Percentiles rank a stretch among this genome's conserved stretches.
These are phyloP conservation scores for Salminus brasiliensis DNA, from an alignment of 2,113 vertebrate species.

Conservation along the genomic window DNA sequence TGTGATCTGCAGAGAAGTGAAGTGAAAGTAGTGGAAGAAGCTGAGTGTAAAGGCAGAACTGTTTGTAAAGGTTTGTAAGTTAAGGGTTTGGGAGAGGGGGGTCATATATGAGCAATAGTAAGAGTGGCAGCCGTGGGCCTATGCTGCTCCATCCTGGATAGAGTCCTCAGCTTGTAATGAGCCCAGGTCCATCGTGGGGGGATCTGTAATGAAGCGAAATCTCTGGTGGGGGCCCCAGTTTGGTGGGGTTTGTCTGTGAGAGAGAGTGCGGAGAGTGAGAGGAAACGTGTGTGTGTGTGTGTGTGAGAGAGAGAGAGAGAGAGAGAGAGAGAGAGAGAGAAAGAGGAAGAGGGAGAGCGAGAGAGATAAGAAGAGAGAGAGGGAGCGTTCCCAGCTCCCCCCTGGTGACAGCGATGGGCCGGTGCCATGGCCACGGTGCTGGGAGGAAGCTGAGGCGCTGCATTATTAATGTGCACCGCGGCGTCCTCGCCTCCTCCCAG, in stretches of 20 bases:
- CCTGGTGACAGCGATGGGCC: slow-evolving; percentile 80
- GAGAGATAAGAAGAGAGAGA: slow-evolving; percentile 66
- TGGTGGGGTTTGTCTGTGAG: slow-evolving; percentile 62
- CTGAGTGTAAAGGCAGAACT: background rate
- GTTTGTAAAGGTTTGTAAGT: background rate
- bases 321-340: slow-evolving; percentile 62
- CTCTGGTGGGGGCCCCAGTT: slow-evolving; percentile 69
- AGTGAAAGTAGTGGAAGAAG: background rate
- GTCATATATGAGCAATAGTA: slow-evolving; percentile 4
- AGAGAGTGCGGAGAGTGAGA: slow-evolving; percentile 63
- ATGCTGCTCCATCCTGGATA: slow-evolving; percentile 41
- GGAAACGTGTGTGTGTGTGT: slow-evolving; percentile 13
- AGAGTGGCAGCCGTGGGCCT: slow-evolving; percentile 42
- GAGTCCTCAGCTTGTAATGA: slow-evolving; percentile 65
- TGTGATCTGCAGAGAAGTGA: background rate
- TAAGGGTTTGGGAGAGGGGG: background rate
- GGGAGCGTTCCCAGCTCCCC: slow-evolving; percentile 71
- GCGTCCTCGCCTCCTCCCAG: slow-evolving; percentile 81
- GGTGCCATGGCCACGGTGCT: slow-evolving; percentile 80
- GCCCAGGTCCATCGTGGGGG: slow-evolving; percentile 66
- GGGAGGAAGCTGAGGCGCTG: slow-evolving; percentile 78
- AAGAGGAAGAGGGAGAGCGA: slow-evolving; percentile 51
- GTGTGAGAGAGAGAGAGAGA: slow-evolving; percentile 64
- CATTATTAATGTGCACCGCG: slow-evolving; percentile 85
- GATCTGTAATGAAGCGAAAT: slow-evolving; percentile 75